Conservation (phyloP, 2,797 vertebrate genomes). For the Sebastes taczanowskii region DNA sequence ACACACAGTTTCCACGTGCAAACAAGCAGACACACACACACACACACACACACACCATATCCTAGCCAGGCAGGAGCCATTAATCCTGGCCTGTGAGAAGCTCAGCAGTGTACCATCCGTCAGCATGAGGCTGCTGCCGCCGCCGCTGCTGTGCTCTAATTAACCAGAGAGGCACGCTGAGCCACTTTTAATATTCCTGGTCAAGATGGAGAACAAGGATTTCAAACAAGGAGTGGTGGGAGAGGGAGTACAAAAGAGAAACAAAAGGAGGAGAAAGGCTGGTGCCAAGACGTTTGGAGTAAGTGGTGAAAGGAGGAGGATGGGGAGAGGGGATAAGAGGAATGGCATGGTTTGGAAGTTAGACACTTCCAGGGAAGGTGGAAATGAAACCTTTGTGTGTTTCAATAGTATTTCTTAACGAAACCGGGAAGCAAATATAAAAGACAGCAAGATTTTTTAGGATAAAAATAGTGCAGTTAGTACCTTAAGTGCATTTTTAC, state of each 20-base stretch:
- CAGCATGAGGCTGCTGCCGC: slow-evolving; percentile 57
- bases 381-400: neutral
- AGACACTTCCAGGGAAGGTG: neutral
- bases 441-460: neutral
- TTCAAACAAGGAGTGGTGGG: neutral
- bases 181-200: slow-evolving; percentile 67
- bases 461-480: neutral
- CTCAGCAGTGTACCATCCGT: slow-evolving; percentile 59
- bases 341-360: neutral
- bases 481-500: neutral
- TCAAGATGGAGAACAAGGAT: slow-evolving; percentile 50
- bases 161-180: slow-evolving; percentile 69
- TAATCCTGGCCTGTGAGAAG: slow-evolving; percentile 65
- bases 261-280: neutral
- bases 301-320: neutral
- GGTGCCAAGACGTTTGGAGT: neutral
- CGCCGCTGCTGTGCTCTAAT: slow-evolving; percentile 68
- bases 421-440: neutral
- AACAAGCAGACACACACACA: neutral
- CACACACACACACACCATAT: neutral
- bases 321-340: neutral
- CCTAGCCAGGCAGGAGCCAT: slow-evolving; percentile 51
- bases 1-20: slow-evolving; percentile 17
- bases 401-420: neutral
- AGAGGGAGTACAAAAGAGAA: neutral